Base-by-base conservation (phyloP, 2,888 invertebrate species). In the Aleiodes leptofemur region DNA sequence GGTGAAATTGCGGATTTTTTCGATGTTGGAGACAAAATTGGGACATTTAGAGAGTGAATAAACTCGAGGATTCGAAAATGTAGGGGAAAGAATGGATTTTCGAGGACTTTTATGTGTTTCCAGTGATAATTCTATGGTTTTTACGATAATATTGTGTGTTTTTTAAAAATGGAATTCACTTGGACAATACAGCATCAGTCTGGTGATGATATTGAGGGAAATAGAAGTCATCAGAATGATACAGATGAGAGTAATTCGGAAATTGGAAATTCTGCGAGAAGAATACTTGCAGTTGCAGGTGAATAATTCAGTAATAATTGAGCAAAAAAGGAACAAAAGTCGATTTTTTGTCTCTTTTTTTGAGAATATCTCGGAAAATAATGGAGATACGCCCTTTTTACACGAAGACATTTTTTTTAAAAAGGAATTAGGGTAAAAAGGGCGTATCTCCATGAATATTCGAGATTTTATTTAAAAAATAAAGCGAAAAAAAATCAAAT, bases 171-270 rank as follows among this genome's bases (percentile, higher is more conserved):
- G 86, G 86, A 86, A 78, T 86, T 86, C 71, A 79, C 86, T 59
- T 86, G 86, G 86, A 78, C 83, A 29, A 79, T 86, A 50, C 86
- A 86, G 72, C 86, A 84, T 57, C 82, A 84, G 34, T 43, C 78
- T 50, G 61, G 69, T 9, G 84, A 85, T 75, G 74, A 80, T 7
- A 76, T 83, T 8, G 82, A 83, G 68, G 80, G 68, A 34, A 77
- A 76, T 64, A 79, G 83, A 34, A 74, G 53, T 70, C 85, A 84
- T 76, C 56, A 82, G 7, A 69, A 34, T 57, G 84, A 81, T 69
- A 80, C 81, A 14, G 85, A 83, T 69, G 85, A 85, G 51, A 61
- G 78, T 16, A 53, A 50, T 56, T 76, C 73, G 14, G 80, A 78
- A 7, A 83, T 85, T 61, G 80, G 77, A 75, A 85, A 86, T 38